Evolutionary conservation across 2,113 vertebrate genomes (phyloP), one percentile per base, ranked within the genome.

Genomic region (Ia io): DNA sequence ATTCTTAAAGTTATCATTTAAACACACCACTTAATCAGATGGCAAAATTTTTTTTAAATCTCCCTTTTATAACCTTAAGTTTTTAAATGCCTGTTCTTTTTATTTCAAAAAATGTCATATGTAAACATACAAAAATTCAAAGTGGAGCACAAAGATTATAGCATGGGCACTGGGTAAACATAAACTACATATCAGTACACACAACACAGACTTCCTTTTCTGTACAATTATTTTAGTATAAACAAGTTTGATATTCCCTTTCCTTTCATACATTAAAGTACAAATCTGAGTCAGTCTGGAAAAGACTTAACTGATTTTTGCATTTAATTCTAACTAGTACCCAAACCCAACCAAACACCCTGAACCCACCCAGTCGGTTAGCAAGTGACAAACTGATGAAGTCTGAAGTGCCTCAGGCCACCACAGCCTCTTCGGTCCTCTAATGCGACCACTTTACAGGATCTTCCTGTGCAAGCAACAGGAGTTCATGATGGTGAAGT

Each of bases 81-180:
- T 88, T 94, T 94, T 67, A 77, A 83, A 88, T 14, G 56, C 14
- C 70, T 32, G 56, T 77, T 95, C n/a, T 85, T 89, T 96, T 94
- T 93, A 84, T 96, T 97, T 95, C 14, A 56, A 91, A 96, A 92
- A 96, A 79, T 5, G 70, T 67, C 93, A 71, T 76, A 83, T 37
- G 83, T 70, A 78, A 79, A 88, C 84, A 88, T 56, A 77, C 80
- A 93, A 47, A 1, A 87, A 91, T 69, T 90, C 80, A 49, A 96
- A 96, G 93, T 85, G 1, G 44, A 98, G 91, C 61, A 86, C 67
- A 69, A 61, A 91, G 92, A 63, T 63, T 3, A 61, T 28, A 96
- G 94, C 73, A 88, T 40, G 83, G 91, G 37, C 40, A 44, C 6
- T 30, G 51, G 44, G 79, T 63, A 37, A 88, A 94, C 77, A 79